A percentile compares a stretch with the other conserved stretches of the same genome.
These are phyloP conservation scores for human (Homo sapiens) DNA, from an alignment of 2,113 vertebrate species.

Conservation along the genomic window GRCh38 chr1:93579001-93579500, in stretches of 20 bases:
- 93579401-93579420: not conserved
- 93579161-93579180: not conserved
- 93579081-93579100: not conserved
- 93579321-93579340: not conserved
- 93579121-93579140: not conserved
- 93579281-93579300: not conserved
- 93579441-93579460: not conserved
- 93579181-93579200: not conserved
- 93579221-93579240: not conserved
- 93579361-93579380: not conserved
- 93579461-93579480: not conserved
- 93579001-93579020: not conserved
- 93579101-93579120: not conserved
- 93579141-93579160: not conserved
- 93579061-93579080: not conserved
- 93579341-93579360: constrained; percentile 31
- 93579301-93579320: not conserved
- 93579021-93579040: not conserved
- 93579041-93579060: no score
- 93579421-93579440: not conserved
- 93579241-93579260: not conserved
- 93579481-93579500: not conserved
- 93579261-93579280: not conserved
- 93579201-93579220: not conserved
- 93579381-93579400: not conserved